phyloP scores from a whole-genome alignment of 2,113 vertebrate genomes.

The Pomatorhinus ruficollis region DNA sequence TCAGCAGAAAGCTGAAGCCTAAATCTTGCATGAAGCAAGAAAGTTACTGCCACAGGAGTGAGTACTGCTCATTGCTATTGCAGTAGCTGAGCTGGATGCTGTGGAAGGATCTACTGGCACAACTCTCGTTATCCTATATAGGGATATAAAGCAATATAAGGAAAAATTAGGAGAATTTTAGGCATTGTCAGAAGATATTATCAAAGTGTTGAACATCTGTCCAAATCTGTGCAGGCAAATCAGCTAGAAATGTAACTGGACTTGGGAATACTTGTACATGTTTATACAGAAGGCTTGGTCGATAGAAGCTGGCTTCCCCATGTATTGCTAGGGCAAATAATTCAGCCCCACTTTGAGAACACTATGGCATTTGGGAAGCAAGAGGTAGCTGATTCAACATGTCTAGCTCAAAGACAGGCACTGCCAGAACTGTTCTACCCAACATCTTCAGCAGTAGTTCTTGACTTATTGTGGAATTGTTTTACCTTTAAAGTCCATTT shows the following conservation, averaged over 20 bases:
- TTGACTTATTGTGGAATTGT: not conserved
- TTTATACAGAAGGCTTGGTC: not conserved
- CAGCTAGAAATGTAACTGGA: not conserved
- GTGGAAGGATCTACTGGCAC: not conserved
- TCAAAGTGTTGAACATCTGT: not conserved
- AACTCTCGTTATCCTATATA: not conserved
- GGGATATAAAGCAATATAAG: not conserved
- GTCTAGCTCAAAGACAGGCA: not conserved
- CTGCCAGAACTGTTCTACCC: not conserved
- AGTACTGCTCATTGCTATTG: not conserved
- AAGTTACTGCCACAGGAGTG: not conserved
- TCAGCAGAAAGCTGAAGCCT: not conserved
- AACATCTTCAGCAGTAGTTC: not conserved
- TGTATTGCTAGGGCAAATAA: not conserved
- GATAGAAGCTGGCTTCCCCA: not conserved
- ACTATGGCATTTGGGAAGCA: not conserved
- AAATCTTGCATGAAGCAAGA: not conserved
- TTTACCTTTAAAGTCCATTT: not conserved
- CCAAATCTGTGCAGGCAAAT: not conserved
- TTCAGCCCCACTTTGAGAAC: not conserved
- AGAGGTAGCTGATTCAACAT: not conserved
- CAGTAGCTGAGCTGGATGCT: not conserved
- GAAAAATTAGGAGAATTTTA: not conserved
- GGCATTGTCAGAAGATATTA: not conserved
- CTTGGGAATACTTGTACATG: not conserved